phyloP scores from a whole-genome alignment of 2,888 invertebrate genomes.

The Andrena hattorfiana region DNA sequence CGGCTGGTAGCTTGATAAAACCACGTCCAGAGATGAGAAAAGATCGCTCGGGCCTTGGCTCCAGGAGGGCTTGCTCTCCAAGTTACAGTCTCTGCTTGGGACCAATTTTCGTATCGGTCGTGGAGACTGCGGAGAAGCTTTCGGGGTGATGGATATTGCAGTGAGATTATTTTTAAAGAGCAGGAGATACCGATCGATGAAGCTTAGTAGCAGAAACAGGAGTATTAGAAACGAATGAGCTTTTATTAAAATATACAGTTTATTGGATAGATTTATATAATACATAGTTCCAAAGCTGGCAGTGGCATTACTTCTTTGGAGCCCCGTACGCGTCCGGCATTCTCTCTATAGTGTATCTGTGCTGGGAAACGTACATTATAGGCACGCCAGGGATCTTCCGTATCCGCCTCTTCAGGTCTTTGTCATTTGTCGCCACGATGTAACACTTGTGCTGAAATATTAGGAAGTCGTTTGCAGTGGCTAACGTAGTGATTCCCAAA shows the following conservation, averaged over 20 bases:
- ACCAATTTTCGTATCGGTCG: no score
- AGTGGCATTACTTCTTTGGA: slow-evolving; percentile 87
- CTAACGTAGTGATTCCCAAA: background rate
- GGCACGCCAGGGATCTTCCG: slow-evolving; percentile 99
- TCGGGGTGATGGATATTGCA: no score
- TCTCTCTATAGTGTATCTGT: slow-evolving; percentile 97
- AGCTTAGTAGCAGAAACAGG: no score
- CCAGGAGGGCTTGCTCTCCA: no score
- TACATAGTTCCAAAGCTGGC: slow-evolving; percentile 7
- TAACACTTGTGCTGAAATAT: slow-evolving; percentile 96
- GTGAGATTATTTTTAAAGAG: no score
- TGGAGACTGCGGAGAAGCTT: no score
- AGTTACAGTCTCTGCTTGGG: no score
- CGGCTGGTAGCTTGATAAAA: background rate
- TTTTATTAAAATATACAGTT: slow-evolving; percentile 22
- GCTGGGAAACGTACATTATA: slow-evolving; percentile 98
- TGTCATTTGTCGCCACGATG: slow-evolving; percentile 99
- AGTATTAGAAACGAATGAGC: background rate
- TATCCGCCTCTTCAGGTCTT: slow-evolving; percentile 97
- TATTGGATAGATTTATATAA: slow-evolving; percentile 21
- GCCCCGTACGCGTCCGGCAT: slow-evolving; percentile 99
- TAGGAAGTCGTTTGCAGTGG: background rate
- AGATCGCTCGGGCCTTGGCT: no score
- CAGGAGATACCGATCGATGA: no score
- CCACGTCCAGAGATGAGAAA: background rate